Evolutionary conservation across 1,140 invertebrate genomes (phyloP), one percentile per base, ranked within the genome.

Genomic region (Drosophila ironensis): DNA sequence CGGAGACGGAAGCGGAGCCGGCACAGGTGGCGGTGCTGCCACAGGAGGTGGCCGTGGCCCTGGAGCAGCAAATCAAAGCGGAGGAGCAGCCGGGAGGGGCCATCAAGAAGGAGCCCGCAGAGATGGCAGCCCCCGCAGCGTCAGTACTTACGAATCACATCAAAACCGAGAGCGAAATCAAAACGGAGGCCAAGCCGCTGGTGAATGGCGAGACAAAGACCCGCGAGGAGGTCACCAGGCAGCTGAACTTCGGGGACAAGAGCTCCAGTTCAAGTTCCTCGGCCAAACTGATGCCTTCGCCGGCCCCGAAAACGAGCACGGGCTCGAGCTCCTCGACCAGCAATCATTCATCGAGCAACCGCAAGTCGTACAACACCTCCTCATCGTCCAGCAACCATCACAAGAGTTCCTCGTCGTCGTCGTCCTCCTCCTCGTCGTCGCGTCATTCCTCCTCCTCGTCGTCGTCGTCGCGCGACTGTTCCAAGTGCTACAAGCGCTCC

Each of bases 401-500:
- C 14, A 82, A 86, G 42, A 60, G 56, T 17, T 72, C 71, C n/a
- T 74, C 72, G 1, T 70, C 77, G 0, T 72, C 63, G 1, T 33
- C 67, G 0, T 74, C 80, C 1, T 72, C 84, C 4, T 86, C 82
- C 0, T 70, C 77, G 4, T 70, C 77, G 4, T 74, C 74, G 11
- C 70, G 80, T 2, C 80, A 86, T n/a, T n/a, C n/a, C n/a, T n/a
- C n/a, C 16, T 72, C 72, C 4, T 75, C 82, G 1, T 77, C 78
- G n/a, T 78, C 74, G 1, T 74, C 73, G 2, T 90, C 84, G 6
- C 91, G 91, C 24, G 90, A 92, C 42, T 93, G 93, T 60, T 92
- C 92, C 8, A 91, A 91, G n/a, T 93, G 93, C 64, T 92, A 93
- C 45, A 92, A 91, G 69, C 90, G 92, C 25, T 92, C 92, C 7